phyloP scores from a whole-genome alignment of 2,113 vertebrate genomes.

The Lota lota region DNA sequence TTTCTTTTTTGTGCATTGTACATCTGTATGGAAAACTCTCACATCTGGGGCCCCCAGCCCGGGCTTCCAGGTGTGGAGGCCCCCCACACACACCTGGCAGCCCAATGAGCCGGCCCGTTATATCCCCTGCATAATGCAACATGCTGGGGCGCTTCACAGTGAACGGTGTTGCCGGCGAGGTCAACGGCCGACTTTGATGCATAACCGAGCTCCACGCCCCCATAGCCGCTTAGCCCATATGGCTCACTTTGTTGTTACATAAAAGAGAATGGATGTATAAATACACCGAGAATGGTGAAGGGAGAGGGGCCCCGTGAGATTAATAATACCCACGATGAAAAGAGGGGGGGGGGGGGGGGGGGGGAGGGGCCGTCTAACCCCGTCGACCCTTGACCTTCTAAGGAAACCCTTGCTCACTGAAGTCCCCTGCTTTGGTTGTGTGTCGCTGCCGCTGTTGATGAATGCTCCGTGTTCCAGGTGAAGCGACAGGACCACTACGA shows the following conservation, averaged over 20 bases:
- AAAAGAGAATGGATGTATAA: neutral
- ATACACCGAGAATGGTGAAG: neutral
- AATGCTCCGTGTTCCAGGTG: conserved; percentile 19
- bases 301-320: neutral
- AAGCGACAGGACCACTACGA: conserved; percentile 24
- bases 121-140: conserved; percentile 1
- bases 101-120: neutral
- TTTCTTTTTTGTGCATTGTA: too few species aligned
- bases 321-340: neutral
- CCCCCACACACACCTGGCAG: neutral
- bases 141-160: neutral
- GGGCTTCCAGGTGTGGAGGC: neutral
- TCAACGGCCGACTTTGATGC: neutral
- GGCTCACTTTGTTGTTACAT: neutral
- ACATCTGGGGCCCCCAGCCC: neutral
- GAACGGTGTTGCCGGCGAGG: neutral
- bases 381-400: conserved; percentile 23
- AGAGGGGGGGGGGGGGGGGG: conserved; percentile 4
- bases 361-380: conserved; percentile 13
- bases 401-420: conserved; percentile 41
- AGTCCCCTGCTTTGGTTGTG: neutral
- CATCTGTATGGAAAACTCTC: neutral
- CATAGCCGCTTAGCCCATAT: too few species aligned
- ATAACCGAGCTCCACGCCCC: too few species aligned
- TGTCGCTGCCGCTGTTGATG: conserved; percentile 27